Evolutionary conservation across 2,113 vertebrate species (phyloP), one percentile per base, ranked within the genome.

Genomic region (Danio rerio): DNA sequence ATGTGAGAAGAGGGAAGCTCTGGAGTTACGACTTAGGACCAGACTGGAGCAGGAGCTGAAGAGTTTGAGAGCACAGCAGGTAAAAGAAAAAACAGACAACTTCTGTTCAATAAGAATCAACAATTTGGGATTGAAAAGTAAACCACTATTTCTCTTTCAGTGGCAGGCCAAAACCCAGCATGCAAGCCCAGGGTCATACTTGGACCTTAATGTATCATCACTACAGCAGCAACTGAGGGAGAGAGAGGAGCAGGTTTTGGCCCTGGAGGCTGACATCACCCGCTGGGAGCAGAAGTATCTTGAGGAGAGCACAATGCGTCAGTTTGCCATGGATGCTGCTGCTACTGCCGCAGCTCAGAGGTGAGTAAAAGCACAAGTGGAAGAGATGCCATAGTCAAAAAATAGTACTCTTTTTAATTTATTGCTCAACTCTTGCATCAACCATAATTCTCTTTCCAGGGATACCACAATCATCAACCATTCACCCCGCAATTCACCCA

Each of bases 241-340:
- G 90, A 95, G 93, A 58, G 98, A 99, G 88, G 98, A 99, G 88
- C 93, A 94, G 63, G 94, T 99, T 81, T 90, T 99, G 89, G 97
- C 96, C 0, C 91, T 99, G 86, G 98, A 99, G 89, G 98, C 97
- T 0, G 98, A 99, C 88, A 98, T 99, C 96, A 99, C 97, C 84
- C 98, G 96, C 88, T 99, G 98, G 98, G 98, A 99, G 87, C 98
- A 99, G 86, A 99, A 99, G 85, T 99, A 98, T 81, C 87, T 99
- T 85, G 97, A 99, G 89, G 97, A 99, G 81, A 96, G 97, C 86
- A 98, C 97, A 84, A 99, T 99, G 96, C 93, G 96, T 76, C 96
- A 99, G 91, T 99, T 99, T 0, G 98, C 97, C 78, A 98, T 99
- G 98, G 97, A 99, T 0, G 97, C 97, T 0, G 98, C 98, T 0